These are phyloP conservation scores for Cristatella mucedo DNA, from an alignment of 2,888 invertebrate genomes.

Conservation along the genomic window DNA sequence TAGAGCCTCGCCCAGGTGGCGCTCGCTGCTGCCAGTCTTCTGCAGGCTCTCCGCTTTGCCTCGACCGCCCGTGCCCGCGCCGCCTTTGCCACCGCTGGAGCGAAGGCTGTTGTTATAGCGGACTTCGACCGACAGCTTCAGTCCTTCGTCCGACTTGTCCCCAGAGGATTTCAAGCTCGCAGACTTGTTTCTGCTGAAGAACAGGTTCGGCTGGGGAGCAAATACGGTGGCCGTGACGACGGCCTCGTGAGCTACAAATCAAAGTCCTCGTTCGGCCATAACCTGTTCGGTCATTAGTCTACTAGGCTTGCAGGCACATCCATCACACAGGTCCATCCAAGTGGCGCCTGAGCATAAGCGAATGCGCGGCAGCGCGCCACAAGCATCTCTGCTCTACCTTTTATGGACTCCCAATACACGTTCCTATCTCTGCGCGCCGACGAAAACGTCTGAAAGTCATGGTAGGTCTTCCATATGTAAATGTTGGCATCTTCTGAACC, in stretches of 20 bases:
- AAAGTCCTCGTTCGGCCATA: conserved; percentile 3
- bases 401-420: conserved; percentile 91
- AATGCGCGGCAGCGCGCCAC: neutral
- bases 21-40: no score
- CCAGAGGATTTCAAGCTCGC: no score
- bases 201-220: conserved; percentile 83
- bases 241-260: conserved; percentile 62
- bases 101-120: no score
- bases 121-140: no score
- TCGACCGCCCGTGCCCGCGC: no score
- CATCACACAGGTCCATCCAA: neutral
- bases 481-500: no score
- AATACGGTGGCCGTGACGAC: conserved; percentile 94
- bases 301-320: neutral
- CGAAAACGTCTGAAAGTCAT: conserved; percentile 83
- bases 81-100: no score
- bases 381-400: conserved; percentile 39
- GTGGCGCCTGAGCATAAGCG: neutral
- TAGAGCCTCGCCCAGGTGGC: no score
- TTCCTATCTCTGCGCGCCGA: conserved; percentile 81
- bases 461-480: conserved; percentile 93
- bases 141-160: no score
- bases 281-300: neutral
- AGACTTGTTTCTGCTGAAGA: no score
- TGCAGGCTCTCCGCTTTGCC: no score